Conservation (phyloP, 2,797 vertebrate species). For the Syngnathus acus region DNA sequence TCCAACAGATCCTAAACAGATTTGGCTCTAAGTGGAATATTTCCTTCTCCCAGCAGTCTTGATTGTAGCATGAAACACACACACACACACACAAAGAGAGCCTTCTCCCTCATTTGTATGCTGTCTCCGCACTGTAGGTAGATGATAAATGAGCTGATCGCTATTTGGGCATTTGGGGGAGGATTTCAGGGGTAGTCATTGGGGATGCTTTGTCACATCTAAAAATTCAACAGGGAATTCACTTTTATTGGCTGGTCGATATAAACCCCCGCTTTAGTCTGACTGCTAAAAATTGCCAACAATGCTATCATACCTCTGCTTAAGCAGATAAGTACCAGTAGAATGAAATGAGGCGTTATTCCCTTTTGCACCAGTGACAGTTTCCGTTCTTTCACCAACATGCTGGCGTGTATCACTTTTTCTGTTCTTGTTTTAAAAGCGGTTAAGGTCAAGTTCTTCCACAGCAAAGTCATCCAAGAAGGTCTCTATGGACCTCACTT, state of each 20-base stretch:
- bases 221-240: conserved; percentile 38
- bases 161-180: background rate
- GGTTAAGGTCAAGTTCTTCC: background rate
- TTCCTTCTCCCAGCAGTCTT: background rate
- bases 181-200: background rate
- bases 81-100: background rate
- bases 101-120: background rate
- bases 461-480: background rate
- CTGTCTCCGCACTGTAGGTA: conserved; percentile 30
- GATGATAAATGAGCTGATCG: conserved; percentile 56
- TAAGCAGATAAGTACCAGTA: background rate
- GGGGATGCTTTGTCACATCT: conserved; percentile 35
- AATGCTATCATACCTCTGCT: background rate
- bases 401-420: no score
- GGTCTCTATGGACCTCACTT: background rate
- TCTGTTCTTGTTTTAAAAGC: no score
- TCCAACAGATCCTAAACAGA: background rate
- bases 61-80: background rate
- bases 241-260: conserved; percentile 30
- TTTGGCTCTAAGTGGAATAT: background rate
- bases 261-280: conserved; percentile 35
- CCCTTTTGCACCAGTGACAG: background rate
- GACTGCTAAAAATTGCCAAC: conserved; percentile 47
- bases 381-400: background rate
- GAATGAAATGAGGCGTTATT: background rate